Evolutionary conservation across 1,140 invertebrate genomes (phyloP), one percentile per base, ranked within the genome.

Genomic region (Aphis craccivora): DNA sequence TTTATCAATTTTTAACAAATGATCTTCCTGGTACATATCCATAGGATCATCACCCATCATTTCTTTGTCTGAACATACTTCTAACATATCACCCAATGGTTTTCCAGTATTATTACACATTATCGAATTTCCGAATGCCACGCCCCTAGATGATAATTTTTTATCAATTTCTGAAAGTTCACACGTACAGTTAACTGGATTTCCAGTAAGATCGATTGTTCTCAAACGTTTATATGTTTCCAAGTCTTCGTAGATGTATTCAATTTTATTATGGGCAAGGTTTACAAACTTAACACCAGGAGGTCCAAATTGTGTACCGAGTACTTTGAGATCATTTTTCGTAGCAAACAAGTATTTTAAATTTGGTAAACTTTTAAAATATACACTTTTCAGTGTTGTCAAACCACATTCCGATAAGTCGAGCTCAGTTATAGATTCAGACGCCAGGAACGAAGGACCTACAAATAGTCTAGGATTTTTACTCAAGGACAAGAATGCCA

Each of bases 41-140:
- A 30, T 22, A 0, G 91, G 76, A 2, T 53, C 81, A 35, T 93
- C 91, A 6, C 91, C 91, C 91, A 93, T 53, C 76, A 86, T 86
- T n/a, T 84, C 91, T 20, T 93, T 93, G 35, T 93, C 91, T 37
- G 48, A 86, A 55, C 91, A 93, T 14, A 43, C 35, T 30, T 93
- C 91, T 0, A 40, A 37, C 81, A 93, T 55, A 14, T 93, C 91
- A 25, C 40, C 25, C 35, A 93, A 40, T 5, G 91, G 81, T 55
- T 30, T 55, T 7, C 91, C 91, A 6, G 67, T 93, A 37, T 86
- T 93, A 20, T 18, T 25, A 37, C 91, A 93, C 14, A n/a, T 84
- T 14, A 93, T 43, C 1, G 81, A 55, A 37, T 93, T 93, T 14
- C 81, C 91, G 6, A 93, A 84, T 23, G 67, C 91, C 25, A 93